Evolutionary conservation across 2,113 vertebrate genomes (phyloP), one percentile per base, ranked within the genome.

Genomic region (Semicossyphus pulcher): DNA sequence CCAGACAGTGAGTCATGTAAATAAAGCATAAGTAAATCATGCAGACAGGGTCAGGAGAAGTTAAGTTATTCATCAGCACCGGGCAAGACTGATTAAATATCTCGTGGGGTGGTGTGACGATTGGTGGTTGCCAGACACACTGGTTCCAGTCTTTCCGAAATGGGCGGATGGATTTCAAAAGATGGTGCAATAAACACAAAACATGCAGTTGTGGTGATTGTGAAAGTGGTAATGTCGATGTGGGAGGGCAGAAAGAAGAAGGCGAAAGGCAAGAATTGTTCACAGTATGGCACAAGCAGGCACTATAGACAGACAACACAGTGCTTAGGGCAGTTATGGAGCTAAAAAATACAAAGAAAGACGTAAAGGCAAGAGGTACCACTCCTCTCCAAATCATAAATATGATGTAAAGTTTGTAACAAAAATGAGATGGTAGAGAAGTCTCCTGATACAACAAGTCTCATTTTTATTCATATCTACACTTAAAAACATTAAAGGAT

Each of bases 1-100:
- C 63, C 65, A 78, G 67, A 84, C 64, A 20, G 60, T 74, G 74
- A 85, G 56, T 89, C 81, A 78, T 42, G 58, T 53, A 28, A 72
- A 65, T 48, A 49, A 63, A 72, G 39, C 9, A 47, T 6, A 41
- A 71, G 41, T 71, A 53, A 49, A 72, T 82, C 63, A 73, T 5
- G 4, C 25, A 60, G 48, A 47, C 45, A 2, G 37, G 29, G 63
- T 73, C 44, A 5, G 29, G 41, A 42, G 49, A 48, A 60, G 66
- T 65, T 49, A 37, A 67, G 56, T 42, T 42, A 29, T 41, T 45
- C 52, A 44, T 32, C 31, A 60, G 2, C 20, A 10, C 12, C 26
- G 36, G 53, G 42, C 23, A 58, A 71, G 36, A 54, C 12, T n/a
- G 26, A 48, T 48, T 36, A 48, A 58, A 20, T 10, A 44, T 41